These are phyloP conservation scores for Trachemys scripta DNA, from an alignment of 2,113 vertebrate genomes.

Conservation along the genomic window DNA sequence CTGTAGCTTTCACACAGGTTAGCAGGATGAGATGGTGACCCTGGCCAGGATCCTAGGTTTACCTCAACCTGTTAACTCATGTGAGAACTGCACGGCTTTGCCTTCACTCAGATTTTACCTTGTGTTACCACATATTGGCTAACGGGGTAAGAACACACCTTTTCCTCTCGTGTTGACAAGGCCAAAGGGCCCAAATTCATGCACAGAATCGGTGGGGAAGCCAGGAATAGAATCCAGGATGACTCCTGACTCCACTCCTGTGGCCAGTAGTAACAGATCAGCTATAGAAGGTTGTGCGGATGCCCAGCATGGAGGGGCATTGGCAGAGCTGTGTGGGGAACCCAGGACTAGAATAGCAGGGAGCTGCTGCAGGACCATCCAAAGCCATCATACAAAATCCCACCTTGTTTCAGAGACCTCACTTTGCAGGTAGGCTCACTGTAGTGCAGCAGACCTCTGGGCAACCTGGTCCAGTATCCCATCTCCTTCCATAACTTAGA, in stretches of 20 bases:
- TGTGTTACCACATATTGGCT: background rate
- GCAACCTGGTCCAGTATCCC: background rate
- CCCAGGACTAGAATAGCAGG: background rate
- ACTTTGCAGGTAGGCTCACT: background rate
- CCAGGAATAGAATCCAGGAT: background rate
- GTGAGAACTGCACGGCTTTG: background rate
- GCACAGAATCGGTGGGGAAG: background rate
- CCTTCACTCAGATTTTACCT: background rate
- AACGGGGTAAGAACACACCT: background rate
- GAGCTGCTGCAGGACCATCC: background rate
- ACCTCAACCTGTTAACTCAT: background rate
- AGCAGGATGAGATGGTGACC: background rate
- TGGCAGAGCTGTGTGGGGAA: background rate
- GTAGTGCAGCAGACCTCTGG: background rate
- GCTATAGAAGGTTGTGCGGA: background rate
- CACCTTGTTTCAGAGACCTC: background rate
- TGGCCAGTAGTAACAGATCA: background rate
- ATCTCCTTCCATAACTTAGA: background rate
- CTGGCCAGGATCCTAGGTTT: background rate
- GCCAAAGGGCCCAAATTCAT: background rate
- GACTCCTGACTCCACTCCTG: background rate
- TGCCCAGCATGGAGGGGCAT: background rate
- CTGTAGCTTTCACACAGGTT: background rate
- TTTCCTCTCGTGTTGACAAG: background rate
- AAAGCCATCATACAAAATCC: background rate